Base-by-base conservation (phyloP, 1,140 invertebrate genomes). In the Drosophila asahinai region DNA sequence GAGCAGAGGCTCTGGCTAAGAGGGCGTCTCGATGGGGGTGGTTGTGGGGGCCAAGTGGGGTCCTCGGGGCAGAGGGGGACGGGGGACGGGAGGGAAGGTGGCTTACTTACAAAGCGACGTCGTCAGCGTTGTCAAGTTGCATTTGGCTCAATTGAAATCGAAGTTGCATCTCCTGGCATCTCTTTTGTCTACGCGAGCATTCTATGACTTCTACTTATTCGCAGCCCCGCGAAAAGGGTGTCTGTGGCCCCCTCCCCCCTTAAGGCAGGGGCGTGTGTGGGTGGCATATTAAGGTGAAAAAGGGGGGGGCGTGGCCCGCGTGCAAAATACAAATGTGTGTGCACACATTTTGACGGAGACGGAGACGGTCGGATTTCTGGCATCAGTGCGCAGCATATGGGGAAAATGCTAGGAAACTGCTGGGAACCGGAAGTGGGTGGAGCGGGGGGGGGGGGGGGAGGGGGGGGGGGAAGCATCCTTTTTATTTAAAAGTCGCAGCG, bases 111-210 rank as follows among this genome's bases (percentile, higher is more conserved):
- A 60, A 57, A 60, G 55, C 66, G 67, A 42, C 71, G 59, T 65
- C 65, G 65, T 71, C 71, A 62, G 75, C 58, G 73, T 77, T 80
- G 82, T 86, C 47, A 67, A 67, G 74, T 78, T 86, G 83, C 83
- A 86, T 82, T 86, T 87, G 83, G 52, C 67, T 77, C 83, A 87
- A 86, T 86, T 80, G 83, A 86, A 87, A 87, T 82, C 83, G 83
- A 86, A 86, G 83, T 86, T 66, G 83, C 79, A 82, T 79, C 71
- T 79, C 64, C 62, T 49, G 49, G 36, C 76, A 61, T 63, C 66
- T 70, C 68, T 61, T 59, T 78, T 52, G 38, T 51, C 63, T 62
- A 52, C 45, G 45, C 58, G 45, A 45, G 42, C 30, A 36, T 72
- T 70, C 58, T 68, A 52, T 51, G 64, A 42, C 63, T 77, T 52